These are phyloP conservation scores for Lochmaea capreae DNA, from an alignment of 2,888 invertebrate species.

Conservation along the genomic window DNA sequence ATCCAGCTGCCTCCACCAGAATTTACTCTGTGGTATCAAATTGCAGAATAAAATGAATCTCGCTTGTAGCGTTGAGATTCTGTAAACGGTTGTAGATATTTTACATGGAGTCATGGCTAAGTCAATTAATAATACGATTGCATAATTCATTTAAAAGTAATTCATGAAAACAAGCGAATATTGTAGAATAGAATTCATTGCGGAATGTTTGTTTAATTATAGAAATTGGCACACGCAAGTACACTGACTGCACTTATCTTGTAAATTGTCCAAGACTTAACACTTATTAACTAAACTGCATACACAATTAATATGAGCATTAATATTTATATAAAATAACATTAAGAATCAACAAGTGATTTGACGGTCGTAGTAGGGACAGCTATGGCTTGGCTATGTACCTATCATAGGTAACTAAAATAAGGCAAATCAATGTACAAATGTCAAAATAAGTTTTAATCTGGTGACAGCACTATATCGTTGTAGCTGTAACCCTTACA, in stretches of 20 bases:
- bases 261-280: constrained; percentile 8
- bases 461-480: too few relatives aligned
- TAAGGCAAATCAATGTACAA: too few relatives aligned
- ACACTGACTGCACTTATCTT: neutral
- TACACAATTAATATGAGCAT: too few relatives aligned
- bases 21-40: neutral
- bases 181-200: constrained; percentile 6
- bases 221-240: constrained; percentile 33
- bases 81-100: constrained; percentile 1
- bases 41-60: neutral
- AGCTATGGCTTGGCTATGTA: too few relatives aligned
- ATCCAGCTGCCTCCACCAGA: constrained; percentile 12
- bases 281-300: neutral
- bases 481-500: too few relatives aligned
- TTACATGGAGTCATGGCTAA: neutral
- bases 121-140: constrained; percentile 17
- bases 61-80: neutral
- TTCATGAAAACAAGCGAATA: constrained; percentile 24
- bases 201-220: constrained; percentile 29
- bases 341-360: too few relatives aligned
- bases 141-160: constrained; percentile 17
- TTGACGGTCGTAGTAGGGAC: too few relatives aligned
- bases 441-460: too few relatives aligned
- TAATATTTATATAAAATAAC: too few relatives aligned
- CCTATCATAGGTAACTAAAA: too few relatives aligned